Base-by-base conservation (phyloP, 2,888 invertebrate genomes). In the Uropetala carovei region DNA sequence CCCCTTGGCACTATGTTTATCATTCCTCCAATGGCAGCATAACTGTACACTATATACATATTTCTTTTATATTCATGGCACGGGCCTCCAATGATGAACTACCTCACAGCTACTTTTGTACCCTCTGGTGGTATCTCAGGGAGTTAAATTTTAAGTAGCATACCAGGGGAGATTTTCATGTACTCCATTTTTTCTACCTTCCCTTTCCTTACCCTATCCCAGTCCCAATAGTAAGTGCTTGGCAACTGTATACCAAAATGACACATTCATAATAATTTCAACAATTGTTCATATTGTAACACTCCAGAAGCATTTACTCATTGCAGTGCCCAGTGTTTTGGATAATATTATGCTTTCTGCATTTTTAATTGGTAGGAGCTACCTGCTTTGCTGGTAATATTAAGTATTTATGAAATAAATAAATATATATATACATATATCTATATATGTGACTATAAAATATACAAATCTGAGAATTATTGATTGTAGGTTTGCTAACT, bases 51-150 rank as follows among this genome's bases (percentile, higher is more conserved):
- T 64, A 64, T 89, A 89, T 89, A 68, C 89, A 89, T 89, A 89
- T 89, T 89, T 89, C 89, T 89, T 89, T 89, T 89, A 89, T 89
- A 89, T 89, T 89, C 89, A 89, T 89, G 89, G 89, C 89, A 89
- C 64, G 89, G 89, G 89, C 89, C 89, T 89, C 89, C 92, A 83
- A 92, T 92, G 92, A 92, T 92, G 92, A 93, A 92, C 93, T 93
- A 93, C 93, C 93, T 93, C 93, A 92, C 93, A 92, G 92, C 93
- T 93, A 92, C 92, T 92, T 92, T 86, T 92, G 82, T 86, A 75
- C 92, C 93, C 92, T 91, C 92, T 91, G 81, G 59, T 92, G 93
- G 92, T 93, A 92, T 92, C 93, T 93, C 93, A 93, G 93, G 93
- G 93, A 93, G 92, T 92, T 93, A 92, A 89, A 92, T 84, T 92